These are phyloP conservation scores for Tyria jacobaeae DNA, from an alignment of 2,888 invertebrate genomes.

Conservation along the genomic window DNA sequence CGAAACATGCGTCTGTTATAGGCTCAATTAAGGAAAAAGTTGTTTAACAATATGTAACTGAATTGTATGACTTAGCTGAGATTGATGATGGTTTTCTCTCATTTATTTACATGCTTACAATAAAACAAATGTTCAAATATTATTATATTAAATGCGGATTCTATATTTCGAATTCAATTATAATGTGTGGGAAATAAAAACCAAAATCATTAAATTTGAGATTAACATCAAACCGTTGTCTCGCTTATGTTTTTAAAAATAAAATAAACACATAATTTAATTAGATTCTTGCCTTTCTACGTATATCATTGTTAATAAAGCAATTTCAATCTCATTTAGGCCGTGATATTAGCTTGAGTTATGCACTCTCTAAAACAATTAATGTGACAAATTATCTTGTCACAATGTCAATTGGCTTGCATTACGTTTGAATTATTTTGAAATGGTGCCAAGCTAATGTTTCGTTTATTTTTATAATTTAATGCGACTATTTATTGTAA, in stretches of 20 bases:
- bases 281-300: conserved; percentile 2
- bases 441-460: conserved; percentile 52
- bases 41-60: background rate
- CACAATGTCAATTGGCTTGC: conserved; percentile 43
- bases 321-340: conserved; percentile 26
- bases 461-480: conserved; percentile 37
- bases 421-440: conserved; percentile 35
- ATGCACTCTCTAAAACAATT: conserved; percentile 54
- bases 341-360: conserved; percentile 57
- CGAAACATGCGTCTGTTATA: background rate
- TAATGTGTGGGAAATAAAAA: no score
- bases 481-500: conserved; percentile 35
- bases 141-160: background rate
- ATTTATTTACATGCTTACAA: background rate
- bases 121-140: background rate
- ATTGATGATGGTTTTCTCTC: background rate
- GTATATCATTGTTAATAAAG: conserved; percentile 39
- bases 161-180: no score
- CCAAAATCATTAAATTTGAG: no score
- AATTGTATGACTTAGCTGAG: background rate
- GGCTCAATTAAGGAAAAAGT: background rate
- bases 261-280: no score
- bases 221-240: no score
- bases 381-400: conserved; percentile 52
- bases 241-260: no score